A percentile compares a stretch with the other conserved stretches of the same genome.
These are phyloP conservation scores for Notocelia uddmanniana DNA, from an alignment of 2,888 invertebrate genomes.

Conservation along the genomic window DNA sequence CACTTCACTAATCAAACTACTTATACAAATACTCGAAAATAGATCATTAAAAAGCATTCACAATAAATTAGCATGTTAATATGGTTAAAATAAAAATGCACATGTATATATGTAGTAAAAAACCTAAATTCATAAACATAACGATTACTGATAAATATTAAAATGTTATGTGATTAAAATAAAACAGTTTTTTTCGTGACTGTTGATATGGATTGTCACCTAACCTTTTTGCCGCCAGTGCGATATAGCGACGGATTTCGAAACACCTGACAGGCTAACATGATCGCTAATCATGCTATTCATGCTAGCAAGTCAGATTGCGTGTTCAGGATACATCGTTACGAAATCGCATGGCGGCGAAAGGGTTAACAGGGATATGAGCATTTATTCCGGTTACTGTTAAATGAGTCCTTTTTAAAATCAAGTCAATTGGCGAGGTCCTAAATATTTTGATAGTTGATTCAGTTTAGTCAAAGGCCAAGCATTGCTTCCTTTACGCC, in stretches of 20 bases:
- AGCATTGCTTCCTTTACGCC: constrained; percentile 64
- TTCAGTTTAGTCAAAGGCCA: constrained; percentile 65
- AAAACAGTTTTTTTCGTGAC: constrained; percentile 46
- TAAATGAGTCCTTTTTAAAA: constrained; percentile 73
- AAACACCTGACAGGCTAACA: background rate
- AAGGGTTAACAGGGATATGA: constrained; percentile 19
- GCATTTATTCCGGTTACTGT: constrained; percentile 51
- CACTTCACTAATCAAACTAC: constrained; percentile 59
- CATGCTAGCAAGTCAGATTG: background rate
- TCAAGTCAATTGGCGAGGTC: constrained; percentile 74
- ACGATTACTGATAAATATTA: constrained; percentile 64
- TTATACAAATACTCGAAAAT: constrained; percentile 62
- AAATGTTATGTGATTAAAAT: constrained; percentile 83
- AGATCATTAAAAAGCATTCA: constrained; percentile 65
- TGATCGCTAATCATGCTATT: background rate
- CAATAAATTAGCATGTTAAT: constrained; percentile 81
- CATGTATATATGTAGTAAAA: constrained; percentile 56
- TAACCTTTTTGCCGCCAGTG: constrained; percentile 14
- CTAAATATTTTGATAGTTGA: constrained; percentile 64
- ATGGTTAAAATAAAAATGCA: constrained; percentile 80
- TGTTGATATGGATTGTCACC: constrained; percentile 30
- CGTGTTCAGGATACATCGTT: background rate
- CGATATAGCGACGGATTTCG: background rate
- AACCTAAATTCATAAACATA: constrained; percentile 69
- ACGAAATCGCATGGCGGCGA: background rate